Evolutionary conservation across 1,140 invertebrate genomes (phyloP), one percentile per base, ranked within the genome.

Genomic region (Caenorhabditis inopinata): DNA sequence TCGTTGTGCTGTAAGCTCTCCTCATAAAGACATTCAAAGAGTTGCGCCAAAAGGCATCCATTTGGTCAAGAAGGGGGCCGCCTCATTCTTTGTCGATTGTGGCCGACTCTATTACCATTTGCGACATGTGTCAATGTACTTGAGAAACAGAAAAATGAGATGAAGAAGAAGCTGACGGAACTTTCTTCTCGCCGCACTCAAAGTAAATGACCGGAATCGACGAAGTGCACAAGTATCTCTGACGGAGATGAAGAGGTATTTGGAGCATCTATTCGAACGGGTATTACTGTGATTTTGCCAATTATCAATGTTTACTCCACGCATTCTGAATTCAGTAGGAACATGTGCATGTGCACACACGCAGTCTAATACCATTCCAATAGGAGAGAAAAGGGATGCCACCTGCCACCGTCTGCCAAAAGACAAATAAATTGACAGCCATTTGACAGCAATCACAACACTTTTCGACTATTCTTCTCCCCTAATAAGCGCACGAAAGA

Each of bases 341-440:
- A 38, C 58, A 68, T 68, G 58, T 68, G 58, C 58, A 38, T 38
- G 5, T 38, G 53, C 58, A 58, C 32, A 32, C 27, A 58, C 51
- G n/a, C n/a, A n/a, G n/a, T n/a, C n/a, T 68, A 68, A 68, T 68
- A 68, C 58, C 58, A 68, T 68, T 68, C 58, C 58, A 68, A 68
- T 38, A 68, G 58, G n/a, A n/a, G n/a, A n/a, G n/a, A n/a, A 2
- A 3, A 12, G 32, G 23, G 58, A 68, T 38, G 58, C 58, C 58
- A 68, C 58, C 58, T 68, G 58, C 58, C 58, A 68, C 58, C 58
- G 58, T 68, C 58, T 68, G 58, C 58, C 58, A 68, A 68, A 68
- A 68, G 58, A 68, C 58, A 68, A 68, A 68, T 68, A 68, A 68
- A 68, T 68, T 68, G 58, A 38, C 58, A 68, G 58, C 51, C 51